phyloP scores from a whole-genome alignment of 2,888 invertebrate species.

The Standfussiana lucernea region DNA sequence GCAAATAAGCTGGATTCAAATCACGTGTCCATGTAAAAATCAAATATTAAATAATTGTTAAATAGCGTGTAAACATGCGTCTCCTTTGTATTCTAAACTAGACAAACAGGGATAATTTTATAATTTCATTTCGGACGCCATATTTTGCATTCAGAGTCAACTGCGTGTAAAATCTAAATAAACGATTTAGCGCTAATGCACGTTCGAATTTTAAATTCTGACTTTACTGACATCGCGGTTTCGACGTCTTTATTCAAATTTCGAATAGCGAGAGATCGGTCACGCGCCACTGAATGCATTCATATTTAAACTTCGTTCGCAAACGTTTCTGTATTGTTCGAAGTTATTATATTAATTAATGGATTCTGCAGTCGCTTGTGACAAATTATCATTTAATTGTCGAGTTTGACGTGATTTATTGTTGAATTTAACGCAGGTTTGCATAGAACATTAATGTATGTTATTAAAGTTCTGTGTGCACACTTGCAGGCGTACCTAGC shows the following conservation, averaged over 20 bases:
- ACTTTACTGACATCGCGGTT: constrained; percentile 85
- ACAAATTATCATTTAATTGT: constrained; percentile 64
- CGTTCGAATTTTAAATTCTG: constrained; percentile 79
- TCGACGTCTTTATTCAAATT: constrained; percentile 88
- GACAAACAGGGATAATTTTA: constrained; percentile 83
- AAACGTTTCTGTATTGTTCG: constrained; percentile 71
- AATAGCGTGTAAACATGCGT: constrained; percentile 87
- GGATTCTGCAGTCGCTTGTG: constrained; percentile 66
- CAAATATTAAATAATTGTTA: constrained; percentile 84
- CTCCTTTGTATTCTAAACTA: constrained; percentile 79
- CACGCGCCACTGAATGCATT: constrained; percentile 81
- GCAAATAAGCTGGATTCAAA: constrained; percentile 78
- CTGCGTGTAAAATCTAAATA: constrained; percentile 89
- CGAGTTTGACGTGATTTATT: constrained; percentile 60
- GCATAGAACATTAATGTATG: constrained; percentile 34
- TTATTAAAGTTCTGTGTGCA: constrained; percentile 1
- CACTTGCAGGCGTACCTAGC: not conserved
- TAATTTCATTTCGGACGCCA: constrained; percentile 81
- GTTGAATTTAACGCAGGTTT: constrained; percentile 38
- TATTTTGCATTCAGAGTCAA: constrained; percentile 85
- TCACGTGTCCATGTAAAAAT: constrained; percentile 85
- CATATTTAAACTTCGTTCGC: constrained; percentile 81
- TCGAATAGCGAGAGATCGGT: constrained; percentile 83
- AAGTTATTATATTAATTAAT: constrained; percentile 72
- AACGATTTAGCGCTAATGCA: constrained; percentile 82